These are phyloP conservation scores for Platypus cylindrus DNA, from an alignment of 2,888 invertebrate genomes.

Conservation along the genomic window DNA sequence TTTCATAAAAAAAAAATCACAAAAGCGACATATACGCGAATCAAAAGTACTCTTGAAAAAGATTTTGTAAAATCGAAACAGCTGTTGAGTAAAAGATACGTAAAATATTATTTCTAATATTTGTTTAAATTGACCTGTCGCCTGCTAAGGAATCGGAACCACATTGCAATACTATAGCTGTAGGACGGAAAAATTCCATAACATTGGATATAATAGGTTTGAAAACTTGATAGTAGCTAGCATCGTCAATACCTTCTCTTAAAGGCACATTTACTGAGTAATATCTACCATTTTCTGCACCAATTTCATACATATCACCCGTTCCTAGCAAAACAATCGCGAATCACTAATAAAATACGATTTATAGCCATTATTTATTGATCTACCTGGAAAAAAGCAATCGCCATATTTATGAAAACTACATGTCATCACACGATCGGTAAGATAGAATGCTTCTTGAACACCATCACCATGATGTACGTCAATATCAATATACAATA, in stretches of 20 bases:
- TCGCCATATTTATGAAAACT: conserved; percentile 98
- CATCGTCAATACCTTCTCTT: conserved; percentile 94
- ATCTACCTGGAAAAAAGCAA: conserved; percentile 89
- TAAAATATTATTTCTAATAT: no score
- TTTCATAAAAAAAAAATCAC: neutral
- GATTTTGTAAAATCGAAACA: no score
- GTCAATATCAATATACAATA: conserved; percentile 96
- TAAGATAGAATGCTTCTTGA: conserved; percentile 95
- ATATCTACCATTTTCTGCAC: conserved; percentile 88
- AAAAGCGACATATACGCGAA: neutral
- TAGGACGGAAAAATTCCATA: conserved; percentile 93
- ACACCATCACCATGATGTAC: conserved; percentile 97
- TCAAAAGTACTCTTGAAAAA: conserved; percentile 1
- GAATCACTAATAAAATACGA: neutral
- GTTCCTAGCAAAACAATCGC: conserved; percentile 39
- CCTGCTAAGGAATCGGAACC: conserved; percentile 96
- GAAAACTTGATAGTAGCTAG: conserved; percentile 80
- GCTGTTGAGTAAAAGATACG: no score
- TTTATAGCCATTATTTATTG: neutral
- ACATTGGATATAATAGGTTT: conserved; percentile 88
- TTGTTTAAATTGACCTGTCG: no score
- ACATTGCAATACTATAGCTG: conserved; percentile 94
- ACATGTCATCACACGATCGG: conserved; percentile 97
- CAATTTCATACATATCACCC: conserved; percentile 97
- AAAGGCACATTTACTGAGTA: conserved; percentile 98